Evolutionary conservation across 2,888 invertebrate species (phyloP).

Genomic region (Tethea ocularis): DNA sequence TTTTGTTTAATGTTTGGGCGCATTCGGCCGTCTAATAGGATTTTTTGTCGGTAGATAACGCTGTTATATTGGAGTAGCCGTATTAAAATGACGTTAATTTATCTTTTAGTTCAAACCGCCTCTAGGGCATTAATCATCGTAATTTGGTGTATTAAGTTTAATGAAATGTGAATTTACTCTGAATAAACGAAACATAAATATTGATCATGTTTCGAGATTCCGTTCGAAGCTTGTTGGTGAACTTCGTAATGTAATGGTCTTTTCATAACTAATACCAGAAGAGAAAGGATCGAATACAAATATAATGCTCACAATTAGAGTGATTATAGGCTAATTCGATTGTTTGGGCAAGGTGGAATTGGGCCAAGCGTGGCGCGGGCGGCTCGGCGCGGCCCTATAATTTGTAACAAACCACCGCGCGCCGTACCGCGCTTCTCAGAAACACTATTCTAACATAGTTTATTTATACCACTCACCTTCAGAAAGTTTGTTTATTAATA

Average conservation of each 20-base stretch:
- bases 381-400: conserved; percentile 65
- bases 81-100: conserved; percentile 72
- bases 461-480: conserved; percentile 22
- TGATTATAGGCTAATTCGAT: conserved; percentile 77
- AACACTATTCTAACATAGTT: conserved; percentile 52
- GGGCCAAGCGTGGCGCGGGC: conserved; percentile 63
- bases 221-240: neutral
- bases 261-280: neutral
- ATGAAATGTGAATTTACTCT: conserved; percentile 34
- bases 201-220: conserved; percentile 5
- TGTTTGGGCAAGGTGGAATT: conserved; percentile 77
- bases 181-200: conserved; percentile 14
- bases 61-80: conserved; percentile 55
- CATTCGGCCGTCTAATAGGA: conserved; percentile 70
- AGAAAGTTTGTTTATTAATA: conserved; percentile 8
- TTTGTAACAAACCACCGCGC: conserved; percentile 57
- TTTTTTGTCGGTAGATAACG: conserved; percentile 60
- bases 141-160: conserved; percentile 48
- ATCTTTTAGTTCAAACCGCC: conserved; percentile 54
- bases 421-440: conserved; percentile 56
- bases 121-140: conserved; percentile 56
- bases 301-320: conserved; percentile 34
- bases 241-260: neutral
- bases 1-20: conserved; percentile 69
- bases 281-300: conserved; percentile 10